These are phyloP conservation scores for Agrotis exclamationis DNA, from an alignment of 2,888 invertebrate species.

Conservation along the genomic window DNA sequence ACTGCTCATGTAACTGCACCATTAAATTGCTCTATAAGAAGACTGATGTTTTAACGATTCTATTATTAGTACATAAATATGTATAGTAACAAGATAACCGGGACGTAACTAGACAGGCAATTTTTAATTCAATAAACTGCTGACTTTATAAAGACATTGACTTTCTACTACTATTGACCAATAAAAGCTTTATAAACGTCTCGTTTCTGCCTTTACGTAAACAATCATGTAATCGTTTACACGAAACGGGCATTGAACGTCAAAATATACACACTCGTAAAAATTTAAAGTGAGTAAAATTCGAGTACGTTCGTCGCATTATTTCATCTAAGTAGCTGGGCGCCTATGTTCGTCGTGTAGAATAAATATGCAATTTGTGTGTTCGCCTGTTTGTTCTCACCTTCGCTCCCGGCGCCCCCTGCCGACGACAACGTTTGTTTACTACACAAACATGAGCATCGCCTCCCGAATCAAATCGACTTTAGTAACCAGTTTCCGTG, in stretches of 20 bases:
- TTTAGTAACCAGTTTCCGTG: slow-evolving; percentile 64
- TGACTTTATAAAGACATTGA: slow-evolving; percentile 37
- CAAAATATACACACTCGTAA: neutral
- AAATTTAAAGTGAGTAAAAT: neutral
- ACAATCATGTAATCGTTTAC: slow-evolving; percentile 19
- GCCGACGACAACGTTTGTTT: slow-evolving; percentile 65
- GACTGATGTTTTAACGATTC: slow-evolving; percentile 33
- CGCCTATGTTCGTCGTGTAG: slow-evolving; percentile 55
- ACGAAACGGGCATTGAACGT: neutral
- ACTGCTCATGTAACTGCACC: neutral
- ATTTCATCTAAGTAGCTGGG: slow-evolving; percentile 56
- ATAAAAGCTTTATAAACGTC: slow-evolving; percentile 23
- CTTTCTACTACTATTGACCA: slow-evolving; percentile 41
- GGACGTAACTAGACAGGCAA: slow-evolving; percentile 32
- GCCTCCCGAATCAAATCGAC: slow-evolving; percentile 69
- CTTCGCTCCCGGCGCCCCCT: slow-evolving; percentile 40
- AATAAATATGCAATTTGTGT: slow-evolving; percentile 71
- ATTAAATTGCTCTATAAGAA: slow-evolving; percentile 29
- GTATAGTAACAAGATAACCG: slow-evolving; percentile 31
- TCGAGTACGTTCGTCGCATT: slow-evolving; percentile 18
- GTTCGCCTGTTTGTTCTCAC: slow-evolving; percentile 68
- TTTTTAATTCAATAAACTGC: slow-evolving; percentile 49
- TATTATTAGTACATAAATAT: slow-evolving; percentile 30
- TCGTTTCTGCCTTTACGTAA: slow-evolving; percentile 22
- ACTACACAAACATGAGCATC: slow-evolving; percentile 58